Base-by-base conservation (phyloP, 2,113 vertebrate species). In the Ramphastos sulfuratus region DNA sequence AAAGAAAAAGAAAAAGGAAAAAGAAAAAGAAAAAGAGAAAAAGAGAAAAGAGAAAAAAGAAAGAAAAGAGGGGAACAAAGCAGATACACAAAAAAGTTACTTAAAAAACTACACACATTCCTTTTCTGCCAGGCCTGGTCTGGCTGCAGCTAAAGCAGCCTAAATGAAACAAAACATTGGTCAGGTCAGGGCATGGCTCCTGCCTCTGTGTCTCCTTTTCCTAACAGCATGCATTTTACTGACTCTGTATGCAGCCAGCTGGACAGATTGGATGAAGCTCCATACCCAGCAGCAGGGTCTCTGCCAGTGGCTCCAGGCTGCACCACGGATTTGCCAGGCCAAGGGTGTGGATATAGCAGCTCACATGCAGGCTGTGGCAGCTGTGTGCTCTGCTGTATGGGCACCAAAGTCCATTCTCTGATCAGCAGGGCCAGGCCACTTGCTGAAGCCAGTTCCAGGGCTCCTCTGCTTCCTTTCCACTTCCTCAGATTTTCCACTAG, bases 151-250 rank as follows among this genome's bases (percentile, higher is more conserved):
- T 89, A 72, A 58, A 25, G 86, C 84, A 89, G 54, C 48, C 87
- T 89, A 91, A 95, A 69, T 21, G 16, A 65, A 96, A 95, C 23
- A 15, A 94, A 82, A 89, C 24, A 70, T 67, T 91, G 83, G 91
- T 48, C 67, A 56, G 58, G 25, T 83, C 87, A 70, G 42, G 72
- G 60, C 65, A 61, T 5, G 11, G 18, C 64, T 76, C 23, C 25
- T 72, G 67, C 35, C n/a, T 82, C 70, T 27, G 0, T n/a, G 60
- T 15, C 17, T 79, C 35, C 28, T 37, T 73, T 60, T n/a, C 19
- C 35, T 35, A n/a, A 31, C 4, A 60, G 31, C 19, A 24, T 20
- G 16, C 6, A 67, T 85, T 82, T 50, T 55, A 76, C 25, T 24
- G 33, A 19, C 28, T 61, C 28, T 67, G 3, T 13, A 16, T 55